phyloP scores from a whole-genome alignment of 92 coral and sea anemone genomes.

The Porites cylindrica region DNA sequence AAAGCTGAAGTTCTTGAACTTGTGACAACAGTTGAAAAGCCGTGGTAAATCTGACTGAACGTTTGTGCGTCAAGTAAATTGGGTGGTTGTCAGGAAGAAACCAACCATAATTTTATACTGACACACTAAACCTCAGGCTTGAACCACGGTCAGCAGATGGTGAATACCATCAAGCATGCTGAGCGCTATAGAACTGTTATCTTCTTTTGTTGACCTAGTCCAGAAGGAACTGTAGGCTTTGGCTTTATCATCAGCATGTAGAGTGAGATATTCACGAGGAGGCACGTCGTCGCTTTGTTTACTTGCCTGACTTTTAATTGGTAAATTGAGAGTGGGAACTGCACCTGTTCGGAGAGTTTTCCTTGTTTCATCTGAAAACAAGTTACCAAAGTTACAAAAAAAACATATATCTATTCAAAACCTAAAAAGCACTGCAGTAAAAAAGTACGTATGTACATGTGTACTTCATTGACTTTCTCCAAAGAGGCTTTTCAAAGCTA shows the following conservation, averaged over 20 bases:
- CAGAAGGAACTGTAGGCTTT: conserved; percentile 9
- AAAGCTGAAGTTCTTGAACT: conserved; percentile 37
- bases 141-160: conserved; percentile 51
- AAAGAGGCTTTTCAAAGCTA: no score
- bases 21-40: conserved; percentile 37
- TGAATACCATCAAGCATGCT: conserved; percentile 45
- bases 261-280: background rate
- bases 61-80: conserved; percentile 61
- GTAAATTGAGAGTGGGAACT: conserved; percentile 20
- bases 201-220: conserved; percentile 49
- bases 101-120: conserved; percentile 49
- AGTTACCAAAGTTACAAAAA: background rate
- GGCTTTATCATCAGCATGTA: conserved; percentile 1
- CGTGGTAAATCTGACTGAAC: conserved; percentile 64
- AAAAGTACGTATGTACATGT: no score
- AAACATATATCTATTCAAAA: no score
- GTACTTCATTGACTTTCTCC: no score
- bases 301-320: conserved; percentile 22
- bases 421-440: background rate
- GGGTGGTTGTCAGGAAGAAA: conserved; percentile 66
- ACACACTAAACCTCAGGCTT: conserved; percentile 46
- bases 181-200: conserved; percentile 30
- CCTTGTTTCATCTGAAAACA: conserved; percentile 31
- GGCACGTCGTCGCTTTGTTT: background rate
- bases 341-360: conserved; percentile 27